Base-by-base conservation (phyloP, 2,797 vertebrate species). In the Muscicapa striata region DNA sequence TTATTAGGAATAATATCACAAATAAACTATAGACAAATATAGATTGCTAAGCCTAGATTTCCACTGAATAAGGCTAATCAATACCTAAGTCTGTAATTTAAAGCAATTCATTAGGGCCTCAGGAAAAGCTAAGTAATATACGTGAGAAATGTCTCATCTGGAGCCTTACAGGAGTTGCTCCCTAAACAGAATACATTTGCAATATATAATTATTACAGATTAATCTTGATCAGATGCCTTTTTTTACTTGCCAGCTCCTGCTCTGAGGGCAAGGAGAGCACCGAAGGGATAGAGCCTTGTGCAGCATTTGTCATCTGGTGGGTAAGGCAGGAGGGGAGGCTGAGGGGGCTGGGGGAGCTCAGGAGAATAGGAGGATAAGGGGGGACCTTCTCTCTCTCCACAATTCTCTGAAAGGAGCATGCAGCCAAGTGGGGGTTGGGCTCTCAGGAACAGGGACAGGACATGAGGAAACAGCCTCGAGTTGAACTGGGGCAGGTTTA, bases 131-230 rank as follows among this genome's bases (percentile, higher is more conserved):
- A 84, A 89, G 78, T 63, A 80, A 91, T 94, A 84, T 91, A 85
- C 10, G 93, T 97, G 97, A 97, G 97, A 97, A 97, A 96, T 36
- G 38, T 84, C 95, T 97, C 96, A 97, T 96, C 95, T 97, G 97
- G 95, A 95, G 59, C 70, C 89, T 89, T 49, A 30, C n/a, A 88
- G 76, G 86, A 87, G 75, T 66, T 96, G 40, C 81, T 80, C 54
- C 54, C 54, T 80, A 90, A 87, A 96, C 32, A 82, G 55, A 90
- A 93, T 91, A 77, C 30, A 40, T 87, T 93, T 83, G 76, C 70
- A 84, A 86, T 72, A 23, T 23, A 69, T 23, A 88, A 94, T 83
- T 72, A 92, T 83, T 85, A 72, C 61, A 74, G 72, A 86, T 96
- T 89, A 88, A 38, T 46, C 84, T 78, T 88, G 89, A 77, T 94